Base-by-base conservation (phyloP, 2,888 invertebrate genomes). In the Phasia obesa region DNA sequence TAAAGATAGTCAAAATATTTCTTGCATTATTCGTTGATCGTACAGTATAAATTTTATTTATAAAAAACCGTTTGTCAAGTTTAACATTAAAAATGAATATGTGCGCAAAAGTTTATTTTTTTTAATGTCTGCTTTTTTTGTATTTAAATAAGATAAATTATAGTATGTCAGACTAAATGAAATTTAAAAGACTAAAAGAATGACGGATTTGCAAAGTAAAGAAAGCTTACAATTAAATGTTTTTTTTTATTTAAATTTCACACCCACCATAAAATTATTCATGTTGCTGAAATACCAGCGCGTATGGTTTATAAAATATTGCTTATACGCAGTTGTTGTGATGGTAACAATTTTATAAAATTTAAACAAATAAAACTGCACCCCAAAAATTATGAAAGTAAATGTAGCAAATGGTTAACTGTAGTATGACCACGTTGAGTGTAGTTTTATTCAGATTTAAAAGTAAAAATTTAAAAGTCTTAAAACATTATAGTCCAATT, bases 91-190 rank as follows among this genome's bases (percentile, higher is more conserved):
- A 49, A 76, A 76, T 69, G 42, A 60, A 19, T 60, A 31, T 60
- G 13, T 69, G 31, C 31, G 65, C n/a, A 69, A 59, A 53, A 59
- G 35, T 42, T 76, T 38, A 11, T 53, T 31, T 44, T 44, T 57
- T 67, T 51, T 62, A 73, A 74, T 64, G 62, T 57, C 69, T 69
- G 69, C 49, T 59, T 11, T 60, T 76, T 60, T 71, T 53, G 42
- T 62, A 77, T 73, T 73, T 67, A 77, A 81, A 81, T 77, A 81
- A 77, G 81, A 77, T 77, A 73, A 81, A 81, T 81, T 67, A 57
- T 67, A 77, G 77, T 64, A 73, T 73, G 57, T 57, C 57, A 82
- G 62, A 77, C 73, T 64, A 64, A 64, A 57, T 62, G 67, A 82
- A 57, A 69, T 69, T 57, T 51, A 55, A 71, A 60, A 53, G 67